Evolutionary conservation across 1,140 invertebrate species (phyloP), one percentile per base, ranked within the genome.

Genomic region (Drosophila lowei): DNA sequence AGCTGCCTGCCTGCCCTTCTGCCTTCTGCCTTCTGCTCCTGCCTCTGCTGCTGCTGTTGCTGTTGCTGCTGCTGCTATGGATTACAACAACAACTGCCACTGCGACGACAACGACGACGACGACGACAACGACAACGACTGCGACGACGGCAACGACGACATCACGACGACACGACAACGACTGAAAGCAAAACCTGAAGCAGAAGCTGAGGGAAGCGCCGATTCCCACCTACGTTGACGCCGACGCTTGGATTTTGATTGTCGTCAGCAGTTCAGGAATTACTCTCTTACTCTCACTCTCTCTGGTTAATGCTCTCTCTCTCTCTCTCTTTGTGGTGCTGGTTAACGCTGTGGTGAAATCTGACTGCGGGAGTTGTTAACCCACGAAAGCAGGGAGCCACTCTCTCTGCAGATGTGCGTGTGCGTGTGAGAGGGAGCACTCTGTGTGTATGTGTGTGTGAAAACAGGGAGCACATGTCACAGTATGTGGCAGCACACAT

Each of bases 101-200:
- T 66, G 79, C 79, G 60, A 48, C 72, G 56, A 77, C 72, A 42
- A 70, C 57, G 47, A 76, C 71, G 58, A 61, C 49, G 62, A 55
- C 59, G 47, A 55, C 59, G 48, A 66, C 60, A 54, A 53, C 49
- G 55, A 23, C 60, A 54, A 77, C 75, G 71, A 84, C 75, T 79
- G 80, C 86, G 85, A 85, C 80, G 73, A 90, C 79, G 86, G 80
- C 86, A 83, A 85, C 80, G 75, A 67, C 75, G 84, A 86, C 81
- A 85, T 90, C 89, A 88, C 79, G 83, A 90, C 88, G 89, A 90
- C 89, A 90, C 88, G 88, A 89, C 89, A 90, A 90, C 83, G 89
- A 90, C 89, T 89, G 71, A 81, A 75, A 72, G 66, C 52, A 63
- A 73, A 56, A 78, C 72, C 75, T 67, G 75, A 79, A 86, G 71